Conservation (phyloP, 2,888 invertebrate species). For the Apodemia mormo region DNA sequence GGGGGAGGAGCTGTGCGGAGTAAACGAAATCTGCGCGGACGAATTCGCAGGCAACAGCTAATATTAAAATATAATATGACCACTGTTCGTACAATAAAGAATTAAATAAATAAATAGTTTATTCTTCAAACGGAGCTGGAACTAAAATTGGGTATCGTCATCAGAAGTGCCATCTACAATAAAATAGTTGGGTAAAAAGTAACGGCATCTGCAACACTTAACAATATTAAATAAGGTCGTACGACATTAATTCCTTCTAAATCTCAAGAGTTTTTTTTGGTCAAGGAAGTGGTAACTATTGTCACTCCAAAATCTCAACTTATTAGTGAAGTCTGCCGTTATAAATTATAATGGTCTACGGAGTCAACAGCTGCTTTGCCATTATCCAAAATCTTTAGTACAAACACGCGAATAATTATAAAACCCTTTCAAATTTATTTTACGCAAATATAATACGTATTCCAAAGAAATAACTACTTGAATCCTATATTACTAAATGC, state of each 20-base stretch:
- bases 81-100: too few relatives aligned
- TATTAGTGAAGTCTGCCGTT: constrained; percentile 10
- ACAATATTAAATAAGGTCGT: neutral
- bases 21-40: too few relatives aligned
- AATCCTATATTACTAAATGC: neutral
- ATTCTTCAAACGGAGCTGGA: too few relatives aligned
- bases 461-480: neutral
- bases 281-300: neutral
- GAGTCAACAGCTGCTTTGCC: constrained; percentile 1
- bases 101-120: too few relatives aligned
- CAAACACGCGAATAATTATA: constrained; percentile 13
- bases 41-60: too few relatives aligned
- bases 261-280: constrained; percentile 8
- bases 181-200: too few relatives aligned
- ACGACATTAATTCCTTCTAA: neutral
- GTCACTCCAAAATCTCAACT: constrained; percentile 3
- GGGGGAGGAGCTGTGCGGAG: too few relatives aligned
- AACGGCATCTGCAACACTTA: neutral
- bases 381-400: constrained; percentile 9
- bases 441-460: neutral
- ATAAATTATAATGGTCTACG: neutral
- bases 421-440: neutral
- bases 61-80: too few relatives aligned
- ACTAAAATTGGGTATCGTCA: too few relatives aligned
- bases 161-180: too few relatives aligned